Percentiles rank a stretch among this genome's conserved stretches.
Evolutionary conservation across 2,113 vertebrate species (phyloP).

Genomic region (Menidia beryllina): DNA sequence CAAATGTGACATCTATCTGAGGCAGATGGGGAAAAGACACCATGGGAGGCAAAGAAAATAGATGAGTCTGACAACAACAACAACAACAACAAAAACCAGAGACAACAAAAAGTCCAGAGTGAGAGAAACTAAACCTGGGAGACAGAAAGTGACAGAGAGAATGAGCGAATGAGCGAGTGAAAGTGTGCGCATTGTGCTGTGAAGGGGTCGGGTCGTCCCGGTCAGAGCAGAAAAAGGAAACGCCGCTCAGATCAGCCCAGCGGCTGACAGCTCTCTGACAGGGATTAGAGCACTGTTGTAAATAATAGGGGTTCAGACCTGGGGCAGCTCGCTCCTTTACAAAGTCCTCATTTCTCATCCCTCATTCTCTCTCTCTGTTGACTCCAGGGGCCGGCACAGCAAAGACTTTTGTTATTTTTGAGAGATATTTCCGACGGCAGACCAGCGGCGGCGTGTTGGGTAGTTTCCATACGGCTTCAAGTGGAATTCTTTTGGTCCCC

Average conservation of each 20-base stretch:
- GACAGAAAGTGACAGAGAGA: conserved; percentile 12
- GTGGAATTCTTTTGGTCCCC: conserved; percentile 19
- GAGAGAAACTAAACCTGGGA: conserved; percentile 5
- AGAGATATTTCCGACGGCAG: conserved; percentile 17
- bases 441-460: conserved; percentile 5
- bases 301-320: conserved; percentile 68
- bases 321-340: conserved; percentile 51
- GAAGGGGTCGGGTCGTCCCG: conserved; percentile 18
- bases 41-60: no score
- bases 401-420: neutral
- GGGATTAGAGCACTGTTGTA: conserved; percentile 63
- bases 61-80: neutral
- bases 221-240: conserved; percentile 43
- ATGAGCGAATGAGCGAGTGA: conserved; percentile 15
- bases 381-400: neutral
- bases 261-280: conserved; percentile 65
- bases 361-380: conserved; percentile 35
- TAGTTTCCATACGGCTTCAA: conserved; percentile 38
- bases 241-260: conserved; percentile 65
- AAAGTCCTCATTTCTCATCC: conserved; percentile 51
- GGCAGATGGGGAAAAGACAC: neutral
- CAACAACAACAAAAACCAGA: conserved; percentile 3
- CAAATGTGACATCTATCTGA: neutral
- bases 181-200: conserved; percentile 41
- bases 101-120: neutral